Percentiles rank a stretch among this genome's conserved stretches.
phyloP scores from a whole-genome alignment of 2,888 invertebrate species.

The Xylota segnis region DNA sequence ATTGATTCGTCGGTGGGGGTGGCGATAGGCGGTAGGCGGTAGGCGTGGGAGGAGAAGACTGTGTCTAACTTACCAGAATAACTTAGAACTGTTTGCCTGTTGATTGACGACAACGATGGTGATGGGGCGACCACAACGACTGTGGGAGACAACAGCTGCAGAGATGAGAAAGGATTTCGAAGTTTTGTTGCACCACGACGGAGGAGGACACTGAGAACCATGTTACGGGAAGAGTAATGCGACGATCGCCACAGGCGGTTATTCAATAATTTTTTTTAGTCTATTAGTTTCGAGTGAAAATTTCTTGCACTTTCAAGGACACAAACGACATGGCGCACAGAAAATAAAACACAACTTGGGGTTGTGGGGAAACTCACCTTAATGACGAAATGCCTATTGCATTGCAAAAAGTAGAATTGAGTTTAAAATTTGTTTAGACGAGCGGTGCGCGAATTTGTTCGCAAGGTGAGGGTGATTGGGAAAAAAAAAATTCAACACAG shows the following conservation, averaged over 20 bases:
- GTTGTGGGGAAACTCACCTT: slow-evolving; percentile 63
- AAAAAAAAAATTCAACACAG: slow-evolving; percentile 48
- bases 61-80: slow-evolving; percentile 69
- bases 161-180: slow-evolving; percentile 50
- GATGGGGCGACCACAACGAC: slow-evolving; percentile 18
- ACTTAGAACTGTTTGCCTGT: slow-evolving; percentile 70
- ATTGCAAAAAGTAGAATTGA: slow-evolving; percentile 52
- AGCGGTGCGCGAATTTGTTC: slow-evolving; percentile 56
- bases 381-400: slow-evolving; percentile 67
- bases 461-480: not conserved
- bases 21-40: not conserved
- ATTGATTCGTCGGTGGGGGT: slow-evolving; percentile 51
- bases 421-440: slow-evolving; percentile 38
- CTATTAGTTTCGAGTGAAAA: slow-evolving; percentile 45
- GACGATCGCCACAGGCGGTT: slow-evolving; percentile 40
- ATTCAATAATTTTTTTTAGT: slow-evolving; percentile 57
- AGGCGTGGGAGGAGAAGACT: not conserved
- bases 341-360: slow-evolving; percentile 20
- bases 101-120: slow-evolving; percentile 61
- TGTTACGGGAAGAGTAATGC: slow-evolving; percentile 51
- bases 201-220: slow-evolving; percentile 58
- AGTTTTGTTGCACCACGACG: slow-evolving; percentile 67
- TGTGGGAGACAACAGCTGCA: slow-evolving; percentile 61
- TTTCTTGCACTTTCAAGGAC: slow-evolving; percentile 71
- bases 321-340: slow-evolving; percentile 42